Evolutionary conservation across 2,888 invertebrate genomes (phyloP).

Genomic region (Alloplasta piceator): DNA sequence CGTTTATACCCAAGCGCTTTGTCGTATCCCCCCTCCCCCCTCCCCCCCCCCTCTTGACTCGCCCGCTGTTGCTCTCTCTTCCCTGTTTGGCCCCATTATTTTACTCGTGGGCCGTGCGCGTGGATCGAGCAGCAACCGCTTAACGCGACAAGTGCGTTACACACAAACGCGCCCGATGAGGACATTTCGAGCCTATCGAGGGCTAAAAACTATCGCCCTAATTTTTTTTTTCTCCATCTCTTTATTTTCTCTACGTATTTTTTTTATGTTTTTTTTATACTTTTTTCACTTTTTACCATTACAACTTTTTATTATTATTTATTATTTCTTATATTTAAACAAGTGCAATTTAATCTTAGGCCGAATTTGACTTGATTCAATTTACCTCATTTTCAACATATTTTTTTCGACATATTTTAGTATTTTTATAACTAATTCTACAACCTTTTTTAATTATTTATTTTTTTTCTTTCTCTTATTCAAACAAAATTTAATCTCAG

Average conservation of each 20-base stretch:
- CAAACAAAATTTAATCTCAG: too few relatives aligned
- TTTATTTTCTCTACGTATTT: background rate
- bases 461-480: too few relatives aligned
- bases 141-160: slow-evolving; percentile 64
- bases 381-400: too few relatives aligned
- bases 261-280: too few relatives aligned
- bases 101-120: slow-evolving; percentile 20
- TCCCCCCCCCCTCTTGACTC: slow-evolving; percentile 12
- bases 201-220: slow-evolving; percentile 30
- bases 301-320: too few relatives aligned
- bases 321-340: too few relatives aligned
- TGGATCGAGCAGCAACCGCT: slow-evolving; percentile 54
- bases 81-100: slow-evolving; percentile 31
- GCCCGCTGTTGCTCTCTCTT: slow-evolving; percentile 6
- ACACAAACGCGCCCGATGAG: background rate
- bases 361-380: too few relatives aligned
- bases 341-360: too few relatives aligned
- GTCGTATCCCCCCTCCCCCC: background rate
- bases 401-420: too few relatives aligned
- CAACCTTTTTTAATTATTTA: too few relatives aligned
- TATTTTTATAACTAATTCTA: too few relatives aligned
- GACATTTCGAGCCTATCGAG: slow-evolving; percentile 15
- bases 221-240: slow-evolving; percentile 20
- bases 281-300: too few relatives aligned
- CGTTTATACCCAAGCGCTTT: slow-evolving; percentile 27